These are phyloP conservation scores for Pachypeltis micranthus DNA, from an alignment of 1,140 invertebrate genomes.

Conservation along the genomic window DNA sequence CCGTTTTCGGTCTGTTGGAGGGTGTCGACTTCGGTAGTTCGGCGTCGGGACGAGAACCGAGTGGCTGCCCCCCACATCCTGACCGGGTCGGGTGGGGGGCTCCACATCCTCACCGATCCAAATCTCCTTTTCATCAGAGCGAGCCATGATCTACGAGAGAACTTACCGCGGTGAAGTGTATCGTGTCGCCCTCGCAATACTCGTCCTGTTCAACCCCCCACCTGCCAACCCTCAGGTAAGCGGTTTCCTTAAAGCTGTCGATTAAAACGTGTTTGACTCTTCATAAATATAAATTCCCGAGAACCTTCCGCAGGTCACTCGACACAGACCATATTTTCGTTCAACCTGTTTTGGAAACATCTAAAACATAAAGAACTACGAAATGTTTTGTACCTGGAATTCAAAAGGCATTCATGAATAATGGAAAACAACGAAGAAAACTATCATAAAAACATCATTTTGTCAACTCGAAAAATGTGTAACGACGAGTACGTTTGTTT, in stretches of 20 bases:
- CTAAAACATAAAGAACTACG: neutral
- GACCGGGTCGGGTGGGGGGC: conserved; percentile 7
- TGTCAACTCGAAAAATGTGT: no score
- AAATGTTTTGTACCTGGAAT: neutral
- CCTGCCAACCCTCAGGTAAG: neutral
- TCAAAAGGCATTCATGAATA: neutral
- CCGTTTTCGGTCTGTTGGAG: no score
- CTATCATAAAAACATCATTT: no score
- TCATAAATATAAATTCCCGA: no score
- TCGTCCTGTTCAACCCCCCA: neutral
- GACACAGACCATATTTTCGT: neutral
- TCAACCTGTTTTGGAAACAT: neutral
- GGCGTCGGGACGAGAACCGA: no score
- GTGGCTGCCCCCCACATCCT: no score
- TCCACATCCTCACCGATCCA: conserved; percentile 11
- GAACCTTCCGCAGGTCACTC: no score
- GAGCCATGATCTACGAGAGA: neutral
- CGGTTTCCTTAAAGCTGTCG: neutral
- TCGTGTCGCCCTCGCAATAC: neutral
- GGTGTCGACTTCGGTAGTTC: no score
- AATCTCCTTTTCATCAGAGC: conserved; percentile 1
- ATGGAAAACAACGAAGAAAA: no score
- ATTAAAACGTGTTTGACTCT: neutral
- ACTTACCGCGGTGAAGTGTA: neutral
- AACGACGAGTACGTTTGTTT: no score